These are phyloP conservation scores for Caenorhabditis drosophilae DNA, from an alignment of 2,888 invertebrate species.

Conservation along the genomic window DNA sequence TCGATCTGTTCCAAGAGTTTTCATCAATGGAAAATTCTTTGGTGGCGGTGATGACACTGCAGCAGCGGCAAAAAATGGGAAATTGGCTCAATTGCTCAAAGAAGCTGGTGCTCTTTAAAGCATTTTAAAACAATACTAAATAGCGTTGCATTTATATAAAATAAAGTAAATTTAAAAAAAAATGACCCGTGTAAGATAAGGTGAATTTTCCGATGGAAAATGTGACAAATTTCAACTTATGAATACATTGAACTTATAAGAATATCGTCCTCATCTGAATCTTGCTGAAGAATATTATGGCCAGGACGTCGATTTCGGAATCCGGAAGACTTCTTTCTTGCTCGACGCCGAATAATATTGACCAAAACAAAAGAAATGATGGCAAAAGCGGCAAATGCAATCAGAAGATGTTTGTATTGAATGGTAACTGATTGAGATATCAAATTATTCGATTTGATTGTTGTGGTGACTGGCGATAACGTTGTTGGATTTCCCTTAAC, in stretches of 20 bases:
- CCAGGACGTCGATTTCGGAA: conserved; percentile 46
- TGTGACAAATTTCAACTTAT: conserved; percentile 34
- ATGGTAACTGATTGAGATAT: conserved; percentile 34
- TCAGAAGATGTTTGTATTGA: conserved; percentile 29
- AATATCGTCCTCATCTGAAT: conserved; percentile 65
- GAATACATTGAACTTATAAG: conserved; percentile 66
- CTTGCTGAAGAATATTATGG: conserved; percentile 41
- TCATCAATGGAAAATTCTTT: conserved; percentile 85
- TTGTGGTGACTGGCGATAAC: background rate
- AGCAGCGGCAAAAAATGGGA: conserved; percentile 59
- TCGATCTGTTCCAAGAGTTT: conserved; percentile 87
- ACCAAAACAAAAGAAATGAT: conserved; percentile 28
- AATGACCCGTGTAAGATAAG: background rate
- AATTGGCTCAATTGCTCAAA: conserved; percentile 54
- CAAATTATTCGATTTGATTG: background rate
- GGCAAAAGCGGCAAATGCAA: conserved; percentile 22
- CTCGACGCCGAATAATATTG: conserved; percentile 24
- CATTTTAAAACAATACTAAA: conserved; percentile 1
- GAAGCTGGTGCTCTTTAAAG: conserved; percentile 60
- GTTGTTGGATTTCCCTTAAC: background rate
- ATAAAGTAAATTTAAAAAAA: background rate
- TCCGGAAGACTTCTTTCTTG: conserved; percentile 29
- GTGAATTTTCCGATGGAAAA: background rate
- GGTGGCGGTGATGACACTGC: conserved; percentile 89
- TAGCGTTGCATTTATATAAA: background rate